Evolutionary conservation across 2,888 invertebrate genomes (phyloP), one percentile per base, ranked within the genome.

Genomic region (Crepidodera aurea): DNA sequence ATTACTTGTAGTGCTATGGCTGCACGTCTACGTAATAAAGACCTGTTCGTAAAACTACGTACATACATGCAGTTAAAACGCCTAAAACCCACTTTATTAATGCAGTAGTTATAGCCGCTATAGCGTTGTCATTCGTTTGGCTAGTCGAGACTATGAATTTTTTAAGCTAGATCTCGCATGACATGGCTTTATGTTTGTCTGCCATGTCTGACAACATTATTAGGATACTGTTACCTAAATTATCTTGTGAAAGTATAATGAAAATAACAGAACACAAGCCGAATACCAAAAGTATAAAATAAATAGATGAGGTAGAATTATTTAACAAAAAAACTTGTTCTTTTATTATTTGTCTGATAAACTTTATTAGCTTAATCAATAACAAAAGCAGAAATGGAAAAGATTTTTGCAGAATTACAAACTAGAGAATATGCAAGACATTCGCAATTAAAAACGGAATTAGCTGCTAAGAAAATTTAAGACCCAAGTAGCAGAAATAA

Each of bases 61-160:
- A 65, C 66, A 60, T 58, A 64, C 54, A 63, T 65, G 62, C 55
- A 58, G 64, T 66, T 64, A 65, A 64, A 51, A 62, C 62, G 22
- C 42, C 60, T 66, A 59, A 66, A 64, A 61, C 62, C 64, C 51
- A 59, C 54, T 64, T 65, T 64, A 70, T 69, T 66, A 71, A 64
- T 69, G 64, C 60, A 68, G 57, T 40, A 57, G 34, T 46, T 22
- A 22, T 22, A 18, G 40, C 7, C 22, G 8, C 5, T 10, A 32
- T 8, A 22, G 4, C 39, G 3, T 16, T 18, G 42, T 37, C 50
- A 50, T 48, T 10, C 54, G 19, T n/a, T 46, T 48, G 53, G 60
- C 54, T 27, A 37, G 46, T 27, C 32, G 29, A 37, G 51, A 39
- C 37, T 34, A 51, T 51, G 51, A 51, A 51, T 51, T 51, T 51